A percentile compares a stretch with the other conserved stretches of the same genome.
These are phyloP conservation scores for Ctenopoma kingsleyae DNA, from an alignment of 2,797 vertebrate species.

Conservation along the genomic window DNA sequence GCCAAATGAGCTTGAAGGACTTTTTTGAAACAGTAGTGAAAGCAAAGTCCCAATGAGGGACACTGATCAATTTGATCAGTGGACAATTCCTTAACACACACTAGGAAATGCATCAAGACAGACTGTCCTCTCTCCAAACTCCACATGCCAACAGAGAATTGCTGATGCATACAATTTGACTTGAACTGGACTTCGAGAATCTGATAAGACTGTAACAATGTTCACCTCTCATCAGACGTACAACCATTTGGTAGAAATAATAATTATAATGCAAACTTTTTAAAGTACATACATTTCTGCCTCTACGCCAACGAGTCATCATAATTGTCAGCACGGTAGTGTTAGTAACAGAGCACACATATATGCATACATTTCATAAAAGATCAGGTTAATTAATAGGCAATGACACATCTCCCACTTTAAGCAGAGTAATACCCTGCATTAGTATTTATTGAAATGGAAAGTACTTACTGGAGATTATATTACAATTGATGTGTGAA, in stretches of 20 bases:
- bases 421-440: neutral
- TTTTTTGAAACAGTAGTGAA: conserved; percentile 31
- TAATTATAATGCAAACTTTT: neutral
- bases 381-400: neutral
- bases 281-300: neutral
- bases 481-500: too few relatives aligned
- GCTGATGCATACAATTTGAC: conserved; percentile 12
- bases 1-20: conserved; percentile 41
- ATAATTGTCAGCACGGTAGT: neutral
- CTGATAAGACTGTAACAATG: neutral
- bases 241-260: neutral
- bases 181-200: neutral
- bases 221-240: too few relatives aligned
- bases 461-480: too few relatives aligned
- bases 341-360: too few relatives aligned
- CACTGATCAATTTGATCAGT: conserved; percentile 30
- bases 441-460: neutral
- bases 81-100: conserved; percentile 13
- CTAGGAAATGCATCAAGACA: conserved; percentile 21
- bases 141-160: neutral
- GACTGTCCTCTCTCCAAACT: conserved; percentile 6
- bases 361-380: neutral
- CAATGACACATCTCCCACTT: neutral
- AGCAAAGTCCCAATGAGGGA: conserved; percentile 20
- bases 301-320: neutral